Base-by-base conservation (phyloP, 2,113 vertebrate genomes). In the Pteruthius melanotis region DNA sequence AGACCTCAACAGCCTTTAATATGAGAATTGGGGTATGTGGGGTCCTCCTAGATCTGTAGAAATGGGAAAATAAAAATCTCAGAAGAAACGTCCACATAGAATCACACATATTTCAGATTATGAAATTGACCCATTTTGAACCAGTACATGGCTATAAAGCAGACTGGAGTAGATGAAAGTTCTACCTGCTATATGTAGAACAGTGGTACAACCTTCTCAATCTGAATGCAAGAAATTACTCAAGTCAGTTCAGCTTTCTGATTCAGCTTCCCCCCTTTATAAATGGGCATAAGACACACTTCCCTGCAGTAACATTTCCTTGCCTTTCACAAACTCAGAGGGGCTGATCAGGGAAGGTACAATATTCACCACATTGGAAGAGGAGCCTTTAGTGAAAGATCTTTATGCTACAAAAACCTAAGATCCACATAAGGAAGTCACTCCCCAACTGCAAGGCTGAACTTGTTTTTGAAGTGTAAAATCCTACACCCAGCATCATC, bases 361-460 rank as follows among this genome's bases (percentile, higher is more conserved):
- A 42, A 61, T 5, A 52, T 30, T 56, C 42, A 70, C 13, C 42
- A n/a, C 0, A 3, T 7, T 65, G 57, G 49, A 54, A 86, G 45
- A 79, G 15, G 2, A 53, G 17, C 18, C 42, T 39, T 30, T 4
- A 15, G 18, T 17, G 13, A 23, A 61, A 75, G 23, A 4, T 31
- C n/a, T 68, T 82, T 37, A 39, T 31, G 33, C 33, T 49, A 47
- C 27, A 47, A 77, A 86, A 83, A 28, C 2, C 2, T 52, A 52
- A 80, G 39, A 35, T 2, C 18, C 15, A 8, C 50, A 33, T 16
- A 24, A 65, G 44, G 50, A 78, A 82, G 18, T 24, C 2, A 83
- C 45, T 87, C 57, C 28, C 79, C 93, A 79, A 9, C 70, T 91
- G 92, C 85, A 91, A 94, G 93, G 87, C 72, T 91, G 83, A 87